These are phyloP conservation scores for Drosophila prostipennis DNA, from an alignment of 2,888 invertebrate genomes.

Conservation along the genomic window DNA sequence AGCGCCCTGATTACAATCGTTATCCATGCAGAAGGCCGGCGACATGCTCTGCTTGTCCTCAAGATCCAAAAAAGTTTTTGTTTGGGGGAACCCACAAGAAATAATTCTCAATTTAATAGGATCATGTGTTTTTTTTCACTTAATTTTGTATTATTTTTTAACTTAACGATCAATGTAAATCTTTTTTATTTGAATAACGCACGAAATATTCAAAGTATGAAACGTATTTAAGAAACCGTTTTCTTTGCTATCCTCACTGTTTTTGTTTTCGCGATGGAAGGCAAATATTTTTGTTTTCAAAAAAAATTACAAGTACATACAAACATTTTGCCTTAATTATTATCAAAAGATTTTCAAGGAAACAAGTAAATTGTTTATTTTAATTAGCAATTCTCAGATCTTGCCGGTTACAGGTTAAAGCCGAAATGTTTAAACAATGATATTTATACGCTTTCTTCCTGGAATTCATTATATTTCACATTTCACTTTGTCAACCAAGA, in stretches of 20 bases:
- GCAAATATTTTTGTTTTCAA: conserved; percentile 2
- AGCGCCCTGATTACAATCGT: conserved; percentile 56
- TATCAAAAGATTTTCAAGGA: conserved; percentile 4
- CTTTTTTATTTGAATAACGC: no score
- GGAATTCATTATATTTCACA: not conserved
- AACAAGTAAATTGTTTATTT: conserved; percentile 20
- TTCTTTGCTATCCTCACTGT: not conserved
- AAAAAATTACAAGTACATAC: not conserved
- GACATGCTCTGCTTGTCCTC: conserved; percentile 60
- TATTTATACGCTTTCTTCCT: not conserved
- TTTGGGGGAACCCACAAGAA: not conserved
- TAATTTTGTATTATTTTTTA: no score
- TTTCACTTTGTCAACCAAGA: conserved; percentile 1
- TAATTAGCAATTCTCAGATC: conserved; percentile 9
- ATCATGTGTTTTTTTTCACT: no score
- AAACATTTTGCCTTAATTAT: conserved; percentile 10
- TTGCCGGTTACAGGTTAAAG: conserved; percentile 8
- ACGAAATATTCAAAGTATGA: not conserved
- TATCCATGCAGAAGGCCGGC: conserved; percentile 72
- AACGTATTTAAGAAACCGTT: not conserved
- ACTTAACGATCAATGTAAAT: no score
- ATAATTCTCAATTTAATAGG: no score
- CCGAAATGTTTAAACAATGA: not conserved
- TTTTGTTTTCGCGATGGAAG: not conserved
- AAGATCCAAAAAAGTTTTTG: not conserved